Conservation (phyloP, 2,113 vertebrate genomes). For the Crotalus viridis region DNA sequence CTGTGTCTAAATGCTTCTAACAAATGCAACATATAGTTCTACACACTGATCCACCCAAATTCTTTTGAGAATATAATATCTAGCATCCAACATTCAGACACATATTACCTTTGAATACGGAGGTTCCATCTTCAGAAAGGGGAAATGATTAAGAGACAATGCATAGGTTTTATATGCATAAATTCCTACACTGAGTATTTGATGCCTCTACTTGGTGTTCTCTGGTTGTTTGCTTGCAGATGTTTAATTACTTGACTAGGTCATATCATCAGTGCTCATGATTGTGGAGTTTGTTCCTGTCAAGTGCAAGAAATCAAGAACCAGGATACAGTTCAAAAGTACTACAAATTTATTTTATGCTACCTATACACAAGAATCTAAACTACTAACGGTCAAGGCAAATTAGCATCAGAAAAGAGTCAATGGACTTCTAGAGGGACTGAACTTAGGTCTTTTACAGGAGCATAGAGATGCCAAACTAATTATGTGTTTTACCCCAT, state of each 20-base stretch:
- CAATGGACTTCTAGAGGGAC: background rate
- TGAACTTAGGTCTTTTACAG: background rate
- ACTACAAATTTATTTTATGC: background rate
- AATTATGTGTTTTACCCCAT: background rate
- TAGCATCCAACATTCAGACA: background rate
- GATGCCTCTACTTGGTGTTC: background rate
- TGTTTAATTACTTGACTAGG: background rate
- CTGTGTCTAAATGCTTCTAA: background rate
- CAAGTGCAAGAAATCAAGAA: background rate
- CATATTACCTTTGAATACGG: background rate
- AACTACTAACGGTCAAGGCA: background rate
- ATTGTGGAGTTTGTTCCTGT: background rate
- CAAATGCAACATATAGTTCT: background rate
- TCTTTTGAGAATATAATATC: background rate
- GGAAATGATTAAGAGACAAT: background rate
- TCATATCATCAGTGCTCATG: background rate
- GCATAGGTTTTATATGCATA: background rate
- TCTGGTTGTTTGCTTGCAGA: background rate
- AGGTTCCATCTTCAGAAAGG: background rate
- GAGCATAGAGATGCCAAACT: background rate
- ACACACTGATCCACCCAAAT: background rate
- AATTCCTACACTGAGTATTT: background rate
- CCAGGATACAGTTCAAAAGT: background rate
- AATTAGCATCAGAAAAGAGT: background rate
- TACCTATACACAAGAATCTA: background rate